A percentile compares a stretch with the other conserved stretches of the same genome.
These are phyloP conservation scores for Sebastes itinus DNA, from an alignment of 2,797 vertebrate genomes.

Conservation along the genomic window DNA sequence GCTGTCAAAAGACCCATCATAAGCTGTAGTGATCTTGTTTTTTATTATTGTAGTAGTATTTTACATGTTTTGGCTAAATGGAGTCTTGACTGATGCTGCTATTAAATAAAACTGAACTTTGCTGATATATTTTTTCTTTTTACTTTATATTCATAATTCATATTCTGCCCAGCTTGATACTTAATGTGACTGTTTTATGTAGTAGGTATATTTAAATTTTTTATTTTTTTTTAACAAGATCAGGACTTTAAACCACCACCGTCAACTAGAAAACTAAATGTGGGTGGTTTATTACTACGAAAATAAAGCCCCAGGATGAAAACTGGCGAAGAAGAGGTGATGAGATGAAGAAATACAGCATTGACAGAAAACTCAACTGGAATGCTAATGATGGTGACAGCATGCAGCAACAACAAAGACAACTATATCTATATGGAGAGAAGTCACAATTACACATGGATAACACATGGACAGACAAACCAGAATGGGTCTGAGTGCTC, in stretches of 20 bases:
- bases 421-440: not conserved
- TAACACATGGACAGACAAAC: slow-evolving; percentile 69
- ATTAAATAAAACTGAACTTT: not conserved
- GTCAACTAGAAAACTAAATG: not conserved
- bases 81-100: not conserved
- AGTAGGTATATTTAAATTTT: not conserved
- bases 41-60: not conserved
- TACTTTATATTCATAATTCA: not conserved
- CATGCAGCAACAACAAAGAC: slow-evolving; percentile 30
- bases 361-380: slow-evolving; percentile 20
- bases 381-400: slow-evolving; percentile 32
- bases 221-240: not conserved
- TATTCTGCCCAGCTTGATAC: not conserved
- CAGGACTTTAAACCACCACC: not conserved
- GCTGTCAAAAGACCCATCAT: not conserved
- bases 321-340: slow-evolving; percentile 27
- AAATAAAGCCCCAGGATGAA: slow-evolving; percentile 32
- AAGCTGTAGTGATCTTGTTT: not conserved
- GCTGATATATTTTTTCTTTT: not conserved
- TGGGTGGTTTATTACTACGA: not conserved
- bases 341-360: slow-evolving; percentile 64
- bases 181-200: not conserved
- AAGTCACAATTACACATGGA: not conserved
- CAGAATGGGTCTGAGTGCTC: slow-evolving; percentile 51
- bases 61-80: not conserved